phyloP scores from a whole-genome alignment of 2,113 vertebrate genomes.

The Trematomus loennbergii region DNA sequence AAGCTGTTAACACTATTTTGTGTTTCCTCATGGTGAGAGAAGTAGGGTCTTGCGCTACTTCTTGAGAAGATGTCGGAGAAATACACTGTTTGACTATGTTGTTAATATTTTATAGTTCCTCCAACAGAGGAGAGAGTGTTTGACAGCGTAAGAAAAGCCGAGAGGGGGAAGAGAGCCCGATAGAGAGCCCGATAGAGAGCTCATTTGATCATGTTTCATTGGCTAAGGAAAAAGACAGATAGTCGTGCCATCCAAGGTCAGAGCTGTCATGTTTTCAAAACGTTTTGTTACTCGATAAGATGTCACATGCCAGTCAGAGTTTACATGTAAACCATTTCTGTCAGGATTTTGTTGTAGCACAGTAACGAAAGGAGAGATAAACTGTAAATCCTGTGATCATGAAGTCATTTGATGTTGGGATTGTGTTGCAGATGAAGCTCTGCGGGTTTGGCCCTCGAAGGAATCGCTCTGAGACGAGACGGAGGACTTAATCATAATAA shows the following conservation, averaged over 20 bases:
- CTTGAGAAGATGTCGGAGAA: constrained; percentile 1
- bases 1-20: background rate
- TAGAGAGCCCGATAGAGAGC: constrained; percentile 3
- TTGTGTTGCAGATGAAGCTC: constrained; percentile 11
- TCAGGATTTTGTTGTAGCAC: background rate
- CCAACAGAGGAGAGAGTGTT: constrained; percentile 6
- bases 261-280: constrained; percentile 44
- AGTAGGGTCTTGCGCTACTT: background rate
- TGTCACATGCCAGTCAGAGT: constrained; percentile 13
- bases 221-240: constrained; percentile 13
- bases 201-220: constrained; percentile 43
- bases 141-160: constrained; percentile 19
- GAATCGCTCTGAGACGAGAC: constrained; percentile 39
- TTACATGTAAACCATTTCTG: constrained; percentile 54
- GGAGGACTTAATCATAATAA: constrained; percentile 57
- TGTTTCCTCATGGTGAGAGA: background rate
- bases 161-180: constrained; percentile 2
- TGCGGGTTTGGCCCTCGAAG: constrained; percentile 34
- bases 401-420: constrained; percentile 27
- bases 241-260: constrained; percentile 31
- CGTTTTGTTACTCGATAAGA: constrained; percentile 3
- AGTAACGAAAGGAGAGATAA: constrained; percentile 15
- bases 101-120: constrained; percentile 35
- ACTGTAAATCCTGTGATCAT: constrained; percentile 17
- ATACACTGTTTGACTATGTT: constrained; percentile 10